These are phyloP conservation scores for Anolis carolinensis DNA, from an alignment of 2,113 vertebrate genomes.

Conservation along the genomic window DNA sequence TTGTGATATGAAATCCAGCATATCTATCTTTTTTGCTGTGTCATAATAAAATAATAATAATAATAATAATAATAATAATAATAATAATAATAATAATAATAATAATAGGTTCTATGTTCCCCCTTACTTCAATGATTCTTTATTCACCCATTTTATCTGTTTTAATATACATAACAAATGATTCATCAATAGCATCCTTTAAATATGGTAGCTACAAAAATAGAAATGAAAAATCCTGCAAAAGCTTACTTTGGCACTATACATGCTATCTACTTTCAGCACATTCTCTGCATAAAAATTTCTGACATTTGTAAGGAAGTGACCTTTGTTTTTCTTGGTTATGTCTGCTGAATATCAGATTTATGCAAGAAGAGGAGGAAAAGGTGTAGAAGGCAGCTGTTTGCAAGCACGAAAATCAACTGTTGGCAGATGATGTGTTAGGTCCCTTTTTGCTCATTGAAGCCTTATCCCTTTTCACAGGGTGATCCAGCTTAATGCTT, in stretches of 20 bases:
- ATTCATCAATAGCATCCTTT: background rate
- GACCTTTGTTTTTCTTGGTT: conserved; percentile 17
- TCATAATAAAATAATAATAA: too few species aligned
- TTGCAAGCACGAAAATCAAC: background rate
- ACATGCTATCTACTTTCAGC: conserved; percentile 13
- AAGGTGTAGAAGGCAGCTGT: background rate
- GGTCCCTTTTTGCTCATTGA: background rate
- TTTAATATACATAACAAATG: background rate
- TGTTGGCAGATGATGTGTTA: background rate
- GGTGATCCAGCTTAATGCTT: background rate
- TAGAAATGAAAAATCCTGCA: background rate
- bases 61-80: too few species aligned
- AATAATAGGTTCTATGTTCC: background rate
- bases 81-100: too few species aligned
- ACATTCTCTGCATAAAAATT: conserved; percentile 2
- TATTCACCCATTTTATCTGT: background rate
- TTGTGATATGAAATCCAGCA: too few species aligned
- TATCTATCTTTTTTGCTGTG: too few species aligned
- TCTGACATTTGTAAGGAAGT: conserved; percentile 12
- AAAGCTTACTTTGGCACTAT: background rate
- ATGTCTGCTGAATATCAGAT: conserved; percentile 30
- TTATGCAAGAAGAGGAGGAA: background rate
- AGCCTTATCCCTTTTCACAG: background rate
- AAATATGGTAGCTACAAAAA: background rate
- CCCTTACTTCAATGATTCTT: background rate